Evolutionary conservation across 1,140 invertebrate species (phyloP), one percentile per base, ranked within the genome.

Genomic region (Drosophila prosaltans): DNA sequence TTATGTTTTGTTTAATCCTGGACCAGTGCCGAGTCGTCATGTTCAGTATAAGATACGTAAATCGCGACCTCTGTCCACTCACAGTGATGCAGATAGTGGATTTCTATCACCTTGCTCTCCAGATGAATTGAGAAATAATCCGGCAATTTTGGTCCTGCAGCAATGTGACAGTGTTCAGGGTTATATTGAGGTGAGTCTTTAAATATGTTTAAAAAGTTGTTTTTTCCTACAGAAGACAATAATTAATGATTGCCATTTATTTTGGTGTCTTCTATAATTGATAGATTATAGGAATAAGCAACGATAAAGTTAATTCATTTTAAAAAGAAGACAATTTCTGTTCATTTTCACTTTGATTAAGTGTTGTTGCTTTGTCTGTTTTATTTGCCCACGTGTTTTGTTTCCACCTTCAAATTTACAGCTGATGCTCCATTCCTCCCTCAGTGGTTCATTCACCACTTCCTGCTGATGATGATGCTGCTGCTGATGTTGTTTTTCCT

Each of bases 71-170:
- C 57, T 91, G 0, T 92, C 92, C 2, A 90, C 88, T 1, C 90
- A 92, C 68, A 92, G 92, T 58, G 92, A 92, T 80, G 92, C 92
- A 8, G 92, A 92, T 66, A 92, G 92, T 62, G 92, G 92, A 8
- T 92, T 92, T 30, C 63, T 92, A 5, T 92, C 91, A 66, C 92
- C 92, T 7, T 91, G 82, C 32, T 92, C 92, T 0, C 92, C 92
- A 0, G 91, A 92, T 10, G 91, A 92, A 21, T 43, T 91, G 41
- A 89, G 72, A 30, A 75, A 73, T 8, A 91, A 92, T 80, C 78
- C 92, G 21, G 79, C 90, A 16, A 89, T 92, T n/a, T 54, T 92
- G 43, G 91, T 92, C 64, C 74, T 92, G 11, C 82, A 92, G 72
- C 91, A 92, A 54, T 92, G 91, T 67, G 92, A 92, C 65, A 92